A percentile compares a stretch with the other conserved stretches of the same genome.
Evolutionary conservation across 2,113 vertebrate species (phyloP).

Genomic region (Hipposideros armiger): DNA sequence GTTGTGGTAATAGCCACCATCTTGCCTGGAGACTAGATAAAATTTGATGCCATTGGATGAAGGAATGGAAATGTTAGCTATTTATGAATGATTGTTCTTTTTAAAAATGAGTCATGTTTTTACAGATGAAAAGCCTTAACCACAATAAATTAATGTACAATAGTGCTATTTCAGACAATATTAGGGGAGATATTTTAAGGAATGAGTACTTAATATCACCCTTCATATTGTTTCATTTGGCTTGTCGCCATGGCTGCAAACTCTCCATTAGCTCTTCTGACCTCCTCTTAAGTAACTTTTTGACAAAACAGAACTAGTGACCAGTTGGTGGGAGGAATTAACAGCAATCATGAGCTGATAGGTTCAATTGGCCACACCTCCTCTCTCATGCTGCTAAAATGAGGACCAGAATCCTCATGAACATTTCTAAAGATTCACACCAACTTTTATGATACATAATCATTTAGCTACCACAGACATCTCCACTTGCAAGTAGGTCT

Average conservation of each 20-base stretch:
- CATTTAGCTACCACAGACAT: neutral
- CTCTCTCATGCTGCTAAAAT: neutral
- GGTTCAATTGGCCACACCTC: neutral
- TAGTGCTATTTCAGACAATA: neutral
- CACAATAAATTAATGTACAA: neutral
- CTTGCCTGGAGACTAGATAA: neutral
- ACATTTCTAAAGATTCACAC: neutral
- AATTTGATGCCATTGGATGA: neutral
- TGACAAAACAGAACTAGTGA: neutral
- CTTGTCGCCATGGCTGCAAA: neutral
- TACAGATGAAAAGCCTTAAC: neutral
- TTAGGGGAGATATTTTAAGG: neutral
- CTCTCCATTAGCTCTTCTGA: neutral
- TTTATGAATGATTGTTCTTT: neutral
- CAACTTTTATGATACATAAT: neutral
- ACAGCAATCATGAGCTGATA: neutral
- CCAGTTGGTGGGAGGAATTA: neutral
- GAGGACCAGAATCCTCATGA: neutral
- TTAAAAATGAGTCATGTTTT: neutral
- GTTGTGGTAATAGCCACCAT: neutral
- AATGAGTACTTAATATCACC: neutral
- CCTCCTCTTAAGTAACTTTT: neutral
- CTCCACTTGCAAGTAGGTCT: neutral
- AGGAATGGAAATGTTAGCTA: neutral
- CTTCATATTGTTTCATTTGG: neutral